Base-by-base conservation (phyloP, 2,113 vertebrate species). In the Sebastes schlegelii region DNA sequence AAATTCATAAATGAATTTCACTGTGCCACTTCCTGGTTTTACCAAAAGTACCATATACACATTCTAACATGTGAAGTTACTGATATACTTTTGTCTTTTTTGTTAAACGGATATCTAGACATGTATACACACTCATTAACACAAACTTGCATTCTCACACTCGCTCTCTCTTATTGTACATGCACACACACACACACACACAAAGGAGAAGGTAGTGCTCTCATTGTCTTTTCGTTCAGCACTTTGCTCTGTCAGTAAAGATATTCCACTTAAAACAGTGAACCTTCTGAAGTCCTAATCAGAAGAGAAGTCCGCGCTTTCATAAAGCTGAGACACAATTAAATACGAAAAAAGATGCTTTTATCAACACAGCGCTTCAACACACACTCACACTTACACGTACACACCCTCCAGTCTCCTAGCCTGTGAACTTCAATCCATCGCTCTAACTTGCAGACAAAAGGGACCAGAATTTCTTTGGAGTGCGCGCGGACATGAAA, bases 211-310 rank as follows among this genome's bases (percentile, higher is more conserved):
- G 67, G 70, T 82, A 63, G 64, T 26, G 55, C 21, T 70, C 67
- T 84, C 48, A 74, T n/a, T 45, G 75, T 57, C 84, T 82, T 26
- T 83, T 89, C 81, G 79, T 80, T 92, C 75, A 61, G 69, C 73
- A 51, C 76, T 87, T 79, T 86, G 72, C 85, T 91, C 86, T 89
- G 90, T 90, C 83, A 88, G 79, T 81, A 82, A 77, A 92, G 87
- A 90, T 93, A 83, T 86, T 85, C 80, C 85, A 82, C 88, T 91
- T 86, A 77, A 91, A 92, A 68, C 71, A 82, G 57, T 78, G 83
- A 90, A 93, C 86, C 89, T 89, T 94, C 84, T 92, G 91, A 94
- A 94, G 92, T 92, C 87, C 75, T 88, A 91, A 93, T 95, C 93
- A 95, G 93, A 92, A 54, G 72, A 93, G 86, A 89, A 82, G 51